These are phyloP conservation scores for Rhogogaster chlorosoma DNA, from an alignment of 2,888 invertebrate species.

Conservation along the genomic window DNA sequence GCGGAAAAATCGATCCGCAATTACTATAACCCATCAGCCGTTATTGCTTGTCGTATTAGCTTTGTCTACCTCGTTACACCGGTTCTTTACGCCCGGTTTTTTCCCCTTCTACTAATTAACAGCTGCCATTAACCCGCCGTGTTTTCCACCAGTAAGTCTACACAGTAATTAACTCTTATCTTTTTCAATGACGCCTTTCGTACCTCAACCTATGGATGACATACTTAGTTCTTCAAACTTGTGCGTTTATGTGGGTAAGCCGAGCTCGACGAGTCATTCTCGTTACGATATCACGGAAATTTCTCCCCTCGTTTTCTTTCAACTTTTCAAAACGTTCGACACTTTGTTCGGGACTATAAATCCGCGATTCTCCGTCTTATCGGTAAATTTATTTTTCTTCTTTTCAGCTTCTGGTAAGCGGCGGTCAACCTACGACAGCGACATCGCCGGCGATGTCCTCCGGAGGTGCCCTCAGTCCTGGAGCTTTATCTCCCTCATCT, in stretches of 20 bases:
- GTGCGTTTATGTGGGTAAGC: background rate
- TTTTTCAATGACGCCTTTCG: constrained; percentile 23
- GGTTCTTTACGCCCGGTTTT: constrained; percentile 20
- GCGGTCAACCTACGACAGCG: constrained; percentile 85
- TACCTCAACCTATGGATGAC: background rate
- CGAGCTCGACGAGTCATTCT: background rate
- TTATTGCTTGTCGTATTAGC: constrained; percentile 4
- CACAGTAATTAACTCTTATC: constrained; percentile 39
- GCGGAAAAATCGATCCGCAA: background rate
- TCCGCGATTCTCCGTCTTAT: background rate
- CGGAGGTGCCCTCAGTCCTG: constrained; percentile 87
- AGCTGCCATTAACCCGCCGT: constrained; percentile 12
- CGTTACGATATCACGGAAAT: background rate
- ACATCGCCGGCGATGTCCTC: constrained; percentile 87
- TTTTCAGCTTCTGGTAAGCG: constrained; percentile 87
- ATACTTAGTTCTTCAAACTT: background rate
- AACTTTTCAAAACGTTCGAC: background rate
- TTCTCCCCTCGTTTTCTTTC: background rate
- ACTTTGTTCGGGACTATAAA: background rate
- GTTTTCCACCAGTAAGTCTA: constrained; percentile 6
- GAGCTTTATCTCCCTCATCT: constrained; percentile 82
- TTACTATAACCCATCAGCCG: background rate
- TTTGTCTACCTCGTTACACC: background rate
- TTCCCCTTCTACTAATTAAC: constrained; percentile 36
- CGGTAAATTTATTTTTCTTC: constrained; percentile 53